These are phyloP conservation scores for Episyrphus balteatus DNA, from an alignment of 1,140 invertebrate genomes.

Conservation along the genomic window DNA sequence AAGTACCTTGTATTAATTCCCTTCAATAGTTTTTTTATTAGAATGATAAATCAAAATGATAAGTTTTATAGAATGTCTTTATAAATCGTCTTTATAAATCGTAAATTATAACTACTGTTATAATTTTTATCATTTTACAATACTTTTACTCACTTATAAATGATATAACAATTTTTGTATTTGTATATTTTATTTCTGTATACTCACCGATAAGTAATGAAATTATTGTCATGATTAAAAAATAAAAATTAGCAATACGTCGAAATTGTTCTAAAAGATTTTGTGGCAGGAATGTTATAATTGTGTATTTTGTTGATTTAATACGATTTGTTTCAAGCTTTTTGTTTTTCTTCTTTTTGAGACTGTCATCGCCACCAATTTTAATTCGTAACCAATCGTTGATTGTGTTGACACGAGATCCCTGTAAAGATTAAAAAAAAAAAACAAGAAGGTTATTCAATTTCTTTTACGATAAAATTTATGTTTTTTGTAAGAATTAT, in stretches of 20 bases:
- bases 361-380: conserved; percentile 41
- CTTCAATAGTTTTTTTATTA: too few species aligned
- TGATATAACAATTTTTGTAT: too few species aligned
- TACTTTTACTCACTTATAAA: too few species aligned
- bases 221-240: conserved; percentile 60
- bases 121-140: too few species aligned
- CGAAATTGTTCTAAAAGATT: conserved; percentile 79
- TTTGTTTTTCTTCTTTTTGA: conserved; percentile 37
- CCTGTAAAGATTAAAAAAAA: conserved; percentile 35
- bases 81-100: too few species aligned
- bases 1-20: too few species aligned
- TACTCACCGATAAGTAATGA: conserved; percentile 50
- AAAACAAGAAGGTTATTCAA: background rate
- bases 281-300: conserved; percentile 70
- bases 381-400: conserved; percentile 45
- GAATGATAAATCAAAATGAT: too few species aligned
- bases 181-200: too few species aligned
- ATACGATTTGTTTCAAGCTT: conserved; percentile 44
- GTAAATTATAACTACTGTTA: too few species aligned
- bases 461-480: too few species aligned
- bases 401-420: conserved; percentile 43
- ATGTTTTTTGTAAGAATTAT: too few species aligned
- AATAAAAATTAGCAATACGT: conserved; percentile 77
- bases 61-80: too few species aligned
- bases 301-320: conserved; percentile 61